Evolutionary conservation across 2,113 vertebrate species (phyloP).

Genomic region (Procavia capensis): DNA sequence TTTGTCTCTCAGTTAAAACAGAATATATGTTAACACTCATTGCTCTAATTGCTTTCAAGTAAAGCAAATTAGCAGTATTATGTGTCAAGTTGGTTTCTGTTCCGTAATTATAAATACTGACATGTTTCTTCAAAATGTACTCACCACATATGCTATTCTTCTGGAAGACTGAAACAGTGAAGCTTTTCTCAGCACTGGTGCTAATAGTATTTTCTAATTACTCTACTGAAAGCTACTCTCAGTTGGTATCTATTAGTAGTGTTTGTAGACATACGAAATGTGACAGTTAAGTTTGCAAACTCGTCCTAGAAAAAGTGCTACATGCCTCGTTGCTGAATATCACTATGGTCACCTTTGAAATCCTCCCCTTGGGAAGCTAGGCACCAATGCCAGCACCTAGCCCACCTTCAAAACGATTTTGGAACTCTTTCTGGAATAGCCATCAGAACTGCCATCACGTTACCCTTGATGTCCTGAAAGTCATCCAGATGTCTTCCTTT

Average conservation of each 20-base stretch:
- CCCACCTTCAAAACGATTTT: too few species aligned
- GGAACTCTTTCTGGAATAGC: too few species aligned
- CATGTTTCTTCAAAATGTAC: neutral
- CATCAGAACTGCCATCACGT: too few species aligned
- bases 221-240: neutral
- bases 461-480: too few species aligned
- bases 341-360: too few species aligned
- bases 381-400: too few species aligned
- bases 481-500: too few species aligned
- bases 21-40: neutral
- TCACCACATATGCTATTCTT: conserved; percentile 6
- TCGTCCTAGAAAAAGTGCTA: too few species aligned
- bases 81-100: neutral
- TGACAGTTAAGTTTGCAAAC: too few species aligned
- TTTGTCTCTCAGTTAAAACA: conserved; percentile 20
- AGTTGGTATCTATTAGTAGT: neutral
- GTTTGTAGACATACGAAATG: neutral
- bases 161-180: conserved; percentile 13
- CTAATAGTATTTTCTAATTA: neutral
- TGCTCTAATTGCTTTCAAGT: conserved; percentile 21
- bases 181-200: neutral
- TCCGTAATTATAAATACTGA: neutral
- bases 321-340: too few species aligned
- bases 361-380: too few species aligned
- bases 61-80: conserved; percentile 1